phyloP scores from a whole-genome alignment of 1,140 invertebrate species.

The Drusus annulatus region DNA sequence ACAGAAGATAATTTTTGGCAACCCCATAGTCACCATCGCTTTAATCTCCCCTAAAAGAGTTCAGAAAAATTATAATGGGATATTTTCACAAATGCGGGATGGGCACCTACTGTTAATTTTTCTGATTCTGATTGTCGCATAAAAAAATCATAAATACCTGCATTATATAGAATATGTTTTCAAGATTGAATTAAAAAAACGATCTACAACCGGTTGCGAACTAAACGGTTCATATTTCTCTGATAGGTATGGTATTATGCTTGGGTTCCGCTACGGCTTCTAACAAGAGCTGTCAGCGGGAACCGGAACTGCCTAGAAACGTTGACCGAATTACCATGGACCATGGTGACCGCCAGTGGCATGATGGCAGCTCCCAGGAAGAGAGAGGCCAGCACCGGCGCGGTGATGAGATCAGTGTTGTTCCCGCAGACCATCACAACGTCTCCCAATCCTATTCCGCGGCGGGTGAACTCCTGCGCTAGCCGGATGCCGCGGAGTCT shows the following conservation, averaged over 20 bases:
- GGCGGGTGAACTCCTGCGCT: constrained; percentile 28
- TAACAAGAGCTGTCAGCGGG: too few species aligned
- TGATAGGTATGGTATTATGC: too few species aligned
- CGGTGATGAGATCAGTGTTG: constrained; percentile 24
- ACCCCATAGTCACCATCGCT: constrained; percentile 18
- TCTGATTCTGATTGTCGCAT: not conserved
- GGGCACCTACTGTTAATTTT: not conserved
- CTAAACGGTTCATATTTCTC: too few species aligned
- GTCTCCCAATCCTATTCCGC: constrained; percentile 33
- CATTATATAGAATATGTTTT: not conserved
- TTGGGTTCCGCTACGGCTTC: too few species aligned
- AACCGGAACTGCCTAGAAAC: too few species aligned
- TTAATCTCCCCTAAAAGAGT: constrained; percentile 42
- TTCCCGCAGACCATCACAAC: constrained; percentile 38
- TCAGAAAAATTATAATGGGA: not conserved
- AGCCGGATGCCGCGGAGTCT: constrained; percentile 38
- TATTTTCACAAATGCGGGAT: not conserved
- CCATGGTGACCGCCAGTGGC: constrained; percentile 29
- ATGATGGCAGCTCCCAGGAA: constrained; percentile 27
- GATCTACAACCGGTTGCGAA: not conserved
- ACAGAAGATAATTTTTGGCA: constrained; percentile 44
- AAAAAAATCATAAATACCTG: not conserved
- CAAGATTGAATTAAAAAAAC: too few species aligned
- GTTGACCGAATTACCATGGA: constrained; percentile 29
- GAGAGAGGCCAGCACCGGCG: constrained; percentile 30